These are phyloP conservation scores for Drosophila sproati DNA, from an alignment of 1,140 invertebrate species.

Conservation along the genomic window DNA sequence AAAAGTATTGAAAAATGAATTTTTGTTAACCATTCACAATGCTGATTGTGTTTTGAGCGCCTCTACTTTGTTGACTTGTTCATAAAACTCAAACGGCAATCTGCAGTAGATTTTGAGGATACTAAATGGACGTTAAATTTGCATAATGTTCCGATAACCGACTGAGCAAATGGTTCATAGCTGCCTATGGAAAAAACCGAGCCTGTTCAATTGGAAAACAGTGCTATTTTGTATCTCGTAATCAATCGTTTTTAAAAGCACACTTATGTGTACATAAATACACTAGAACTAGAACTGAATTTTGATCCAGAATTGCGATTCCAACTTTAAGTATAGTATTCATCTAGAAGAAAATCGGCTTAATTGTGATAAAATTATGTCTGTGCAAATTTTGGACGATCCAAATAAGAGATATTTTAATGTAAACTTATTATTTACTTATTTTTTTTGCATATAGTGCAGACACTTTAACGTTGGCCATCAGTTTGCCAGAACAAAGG, in stretches of 20 bases:
- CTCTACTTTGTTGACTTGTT: slow-evolving; percentile 33
- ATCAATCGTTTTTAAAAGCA: no score
- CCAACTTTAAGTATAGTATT: no score
- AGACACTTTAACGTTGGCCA: not conserved
- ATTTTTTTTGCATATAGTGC: not conserved
- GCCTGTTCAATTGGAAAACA: not conserved
- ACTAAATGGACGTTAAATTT: slow-evolving; percentile 38
- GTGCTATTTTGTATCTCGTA: no score
- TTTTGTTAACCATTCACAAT: slow-evolving; percentile 53
- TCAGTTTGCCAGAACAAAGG: not conserved
- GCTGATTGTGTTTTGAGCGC: slow-evolving; percentile 63
- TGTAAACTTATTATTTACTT: not conserved
- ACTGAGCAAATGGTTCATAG: slow-evolving; percentile 8
- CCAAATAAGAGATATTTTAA: no score
- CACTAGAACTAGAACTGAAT: no score
- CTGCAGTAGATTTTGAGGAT: slow-evolving; percentile 28
- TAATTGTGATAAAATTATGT: no score
- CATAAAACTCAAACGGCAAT: slow-evolving; percentile 60
- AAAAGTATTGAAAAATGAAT: slow-evolving; percentile 56
- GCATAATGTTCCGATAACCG: slow-evolving; percentile 33
- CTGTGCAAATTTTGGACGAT: no score
- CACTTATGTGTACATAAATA: no score
- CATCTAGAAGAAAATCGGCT: no score
- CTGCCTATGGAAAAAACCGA: not conserved
- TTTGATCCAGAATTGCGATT: no score